Evolutionary conservation across 1,140 invertebrate species (phyloP).

Genomic region (Semibalanus balanoides): DNA sequence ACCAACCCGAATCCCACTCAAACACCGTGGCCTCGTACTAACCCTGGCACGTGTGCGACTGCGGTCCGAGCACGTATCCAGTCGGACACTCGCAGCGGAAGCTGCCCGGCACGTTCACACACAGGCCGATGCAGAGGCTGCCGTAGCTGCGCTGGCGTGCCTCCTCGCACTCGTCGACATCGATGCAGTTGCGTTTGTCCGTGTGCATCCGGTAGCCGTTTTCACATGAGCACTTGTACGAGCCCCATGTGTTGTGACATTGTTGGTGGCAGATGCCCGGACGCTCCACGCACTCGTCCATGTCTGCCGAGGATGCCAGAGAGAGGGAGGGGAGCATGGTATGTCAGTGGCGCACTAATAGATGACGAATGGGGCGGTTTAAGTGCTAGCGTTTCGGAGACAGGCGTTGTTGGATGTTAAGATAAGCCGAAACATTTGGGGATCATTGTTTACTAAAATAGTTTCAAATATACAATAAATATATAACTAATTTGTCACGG

Average conservation of each 20-base stretch:
- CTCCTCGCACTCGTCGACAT: constrained; percentile 71
- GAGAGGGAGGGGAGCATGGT: no score
- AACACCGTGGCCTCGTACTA: constrained; percentile 15
- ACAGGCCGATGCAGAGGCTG: constrained; percentile 64
- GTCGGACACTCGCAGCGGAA: constrained; percentile 72
- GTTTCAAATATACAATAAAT: no score
- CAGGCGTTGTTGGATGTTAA: no score
- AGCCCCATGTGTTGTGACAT: constrained; percentile 71
- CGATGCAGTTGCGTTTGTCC: constrained; percentile 48
- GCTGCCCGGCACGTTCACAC: constrained; percentile 71
- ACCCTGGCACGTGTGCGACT: constrained; percentile 60
- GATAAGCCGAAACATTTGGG: no score
- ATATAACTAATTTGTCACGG: no score
- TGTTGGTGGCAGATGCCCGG: constrained; percentile 59
- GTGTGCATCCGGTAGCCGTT: constrained; percentile 49
- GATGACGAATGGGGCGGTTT: no score
- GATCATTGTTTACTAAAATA: no score
- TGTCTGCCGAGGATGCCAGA: constrained; percentile 39
- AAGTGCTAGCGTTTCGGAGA: no score
- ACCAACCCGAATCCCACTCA: no score
- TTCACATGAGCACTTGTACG: constrained; percentile 59
- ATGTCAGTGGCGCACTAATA: no score
- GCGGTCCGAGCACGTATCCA: constrained; percentile 57
- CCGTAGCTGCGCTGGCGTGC: constrained; percentile 23
- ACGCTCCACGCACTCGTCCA: constrained; percentile 41